Conservation (phyloP, 2,888 invertebrate species). For the Lithosia quadra region DNA sequence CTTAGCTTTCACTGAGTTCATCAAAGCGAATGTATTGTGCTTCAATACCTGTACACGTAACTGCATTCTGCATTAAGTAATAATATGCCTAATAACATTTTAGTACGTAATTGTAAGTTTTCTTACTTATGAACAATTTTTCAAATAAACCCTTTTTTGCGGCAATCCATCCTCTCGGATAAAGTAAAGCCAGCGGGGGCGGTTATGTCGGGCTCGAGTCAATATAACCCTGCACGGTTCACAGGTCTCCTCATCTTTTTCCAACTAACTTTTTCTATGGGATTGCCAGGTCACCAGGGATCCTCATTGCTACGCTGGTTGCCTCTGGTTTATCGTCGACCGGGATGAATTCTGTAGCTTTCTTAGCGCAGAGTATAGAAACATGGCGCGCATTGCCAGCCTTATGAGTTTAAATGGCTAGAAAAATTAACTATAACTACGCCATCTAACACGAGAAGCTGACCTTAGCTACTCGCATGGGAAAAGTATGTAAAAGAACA, state of each 20-base stretch:
- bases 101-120: not conserved
- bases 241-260: not conserved
- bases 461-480: too few species aligned
- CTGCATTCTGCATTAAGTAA: constrained; percentile 53
- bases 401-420: not conserved
- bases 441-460: too few species aligned
- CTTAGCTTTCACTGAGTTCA: constrained; percentile 69
- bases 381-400: not conserved
- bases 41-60: constrained; percentile 51
- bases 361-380: not conserved
- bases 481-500: too few species aligned
- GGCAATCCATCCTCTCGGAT: too few species aligned
- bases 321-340: too few species aligned
- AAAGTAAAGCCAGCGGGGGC: constrained; percentile 14
- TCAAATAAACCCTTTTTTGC: too few species aligned
- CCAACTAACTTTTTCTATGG: not conserved
- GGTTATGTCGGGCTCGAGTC: not conserved
- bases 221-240: not conserved
- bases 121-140: constrained; percentile 8
- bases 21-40: constrained; percentile 56
- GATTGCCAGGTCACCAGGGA: too few species aligned
- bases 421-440: too few species aligned
- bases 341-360: too few species aligned
- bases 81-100: constrained; percentile 13
- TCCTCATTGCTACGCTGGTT: too few species aligned